A percentile compares a stretch with the other conserved stretches of the same genome.
These are phyloP conservation scores for Junonia oenone DNA, from an alignment of 2,888 invertebrate species.

Conservation along the genomic window DNA sequence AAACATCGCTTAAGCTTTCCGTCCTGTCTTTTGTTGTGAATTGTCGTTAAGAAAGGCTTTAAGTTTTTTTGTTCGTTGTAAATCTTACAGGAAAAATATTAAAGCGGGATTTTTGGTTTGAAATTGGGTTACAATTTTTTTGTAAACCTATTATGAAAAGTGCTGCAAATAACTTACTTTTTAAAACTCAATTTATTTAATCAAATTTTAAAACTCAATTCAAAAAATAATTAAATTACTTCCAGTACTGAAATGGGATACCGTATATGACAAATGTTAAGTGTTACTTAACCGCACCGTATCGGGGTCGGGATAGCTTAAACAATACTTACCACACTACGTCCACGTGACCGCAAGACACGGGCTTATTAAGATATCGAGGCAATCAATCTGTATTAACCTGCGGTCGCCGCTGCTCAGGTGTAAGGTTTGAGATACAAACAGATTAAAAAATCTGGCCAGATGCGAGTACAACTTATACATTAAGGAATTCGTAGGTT, in stretches of 20 bases:
- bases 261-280: not conserved
- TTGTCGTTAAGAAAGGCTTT: conserved; percentile 6
- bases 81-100: not conserved
- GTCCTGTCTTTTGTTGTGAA: conserved; percentile 13
- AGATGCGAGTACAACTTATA: too few species aligned
- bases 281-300: not conserved
- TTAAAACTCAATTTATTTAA: too few species aligned
- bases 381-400: conserved; percentile 19
- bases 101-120: not conserved
- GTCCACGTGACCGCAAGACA: conserved; percentile 11
- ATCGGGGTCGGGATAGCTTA: not conserved
- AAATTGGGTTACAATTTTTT: not conserved
- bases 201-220: too few species aligned
- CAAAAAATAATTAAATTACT: too few species aligned
- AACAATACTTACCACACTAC: not conserved
- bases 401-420: conserved; percentile 2
- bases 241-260: not conserved
- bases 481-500: too few species aligned
- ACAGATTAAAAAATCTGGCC: not conserved
- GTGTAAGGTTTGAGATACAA: not conserved
- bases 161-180: too few species aligned
- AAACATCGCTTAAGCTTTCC: conserved; percentile 8
- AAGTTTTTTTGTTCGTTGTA: not conserved
- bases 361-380: conserved; percentile 19
- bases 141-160: too few species aligned